Evolutionary conservation across 2,797 vertebrate species (phyloP), one percentile per base, ranked within the genome.

Genomic region (Dicrostonyx torquatus): DNA sequence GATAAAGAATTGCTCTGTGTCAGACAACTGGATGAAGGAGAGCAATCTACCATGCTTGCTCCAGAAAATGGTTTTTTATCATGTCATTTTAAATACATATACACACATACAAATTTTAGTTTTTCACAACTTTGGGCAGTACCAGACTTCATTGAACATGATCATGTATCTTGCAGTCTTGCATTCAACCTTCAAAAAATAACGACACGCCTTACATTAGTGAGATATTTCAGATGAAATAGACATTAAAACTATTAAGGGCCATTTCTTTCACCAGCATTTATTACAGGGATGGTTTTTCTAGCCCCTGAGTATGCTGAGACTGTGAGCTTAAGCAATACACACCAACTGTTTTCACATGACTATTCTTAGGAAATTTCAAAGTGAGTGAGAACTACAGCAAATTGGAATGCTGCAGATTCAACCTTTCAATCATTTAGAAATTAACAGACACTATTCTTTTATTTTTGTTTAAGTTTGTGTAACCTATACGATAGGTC

Each of bases 361-460:
- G 86, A 26, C 64, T 86, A 48, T 94, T 97, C 97, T 62, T 18
- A 76, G 85, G 82, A 58, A 50, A 85, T 88, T 79, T 76, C 93
- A 94, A 97, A 97, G 70, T 94, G 31, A 90, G 86, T 45, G 97
- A 97, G 88, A 93, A 92, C 48, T 45, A 88, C 4, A 13, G 10
- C 34, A n/a, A 84, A 90, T 40, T 79, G 72, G 14, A 91, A 95
- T 34, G 17, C 31, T 89, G 34, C 89, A 97, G 96, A 34, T 43
- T 12, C 8, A 89, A 5, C 40, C 79, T 96, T 97, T 83, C 79
- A 95, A 31, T 31, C 62, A 9, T 29, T 85, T 97, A 95, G 89
- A 94, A 89, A 17, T 24, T 75, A 82, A 20, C 70, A 60, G 18
- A 75, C 17, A 58, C 7, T 86, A 53, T 24, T 1, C 20, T 75